phyloP scores from a whole-genome alignment of 1,140 invertebrate genomes.

The Oscheius sp. region DNA sequence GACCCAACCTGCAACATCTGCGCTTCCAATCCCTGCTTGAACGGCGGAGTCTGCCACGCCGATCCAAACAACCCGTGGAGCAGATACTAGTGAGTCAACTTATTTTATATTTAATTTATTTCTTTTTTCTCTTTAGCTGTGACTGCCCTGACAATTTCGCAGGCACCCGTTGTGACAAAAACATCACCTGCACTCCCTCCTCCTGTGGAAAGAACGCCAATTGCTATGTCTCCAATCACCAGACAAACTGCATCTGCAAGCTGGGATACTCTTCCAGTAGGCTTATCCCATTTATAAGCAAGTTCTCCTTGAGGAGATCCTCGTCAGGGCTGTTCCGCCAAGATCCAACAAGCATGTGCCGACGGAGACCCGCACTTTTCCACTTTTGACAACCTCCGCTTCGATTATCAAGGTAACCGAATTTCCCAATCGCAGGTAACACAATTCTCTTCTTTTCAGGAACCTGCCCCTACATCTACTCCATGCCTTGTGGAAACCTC shows the following conservation, averaged over 20 bases:
- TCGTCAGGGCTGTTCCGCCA: background rate
- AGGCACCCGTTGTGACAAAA: conserved; percentile 25
- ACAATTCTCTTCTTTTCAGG: no score
- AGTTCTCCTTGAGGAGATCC: background rate
- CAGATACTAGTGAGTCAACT: background rate
- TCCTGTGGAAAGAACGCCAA: conserved; percentile 39
- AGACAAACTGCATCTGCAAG: conserved; percentile 40
- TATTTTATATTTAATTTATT: no score
- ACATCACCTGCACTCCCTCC: conserved; percentile 12
- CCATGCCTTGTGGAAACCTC: conserved; percentile 31
- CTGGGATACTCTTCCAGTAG: conserved; percentile 21
- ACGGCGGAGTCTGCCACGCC: background rate
- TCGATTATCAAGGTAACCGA: conserved; percentile 43
- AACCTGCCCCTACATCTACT: conserved; percentile 40
- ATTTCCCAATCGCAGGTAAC: no score
- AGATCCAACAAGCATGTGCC: conserved; percentile 28
- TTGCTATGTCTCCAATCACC: conserved; percentile 40
- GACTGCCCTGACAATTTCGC: conserved; percentile 36
- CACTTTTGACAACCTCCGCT: conserved; percentile 42
- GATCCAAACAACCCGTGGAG: background rate
- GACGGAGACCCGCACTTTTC: conserved; percentile 42
- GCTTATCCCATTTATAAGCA: background rate
- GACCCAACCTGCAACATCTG: conserved; percentile 1
- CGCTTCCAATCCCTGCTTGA: background rate
- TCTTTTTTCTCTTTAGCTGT: conserved; percentile 37